Percentiles rank a stretch among this genome's conserved stretches.
These are phyloP conservation scores for Pyrrhia umbra DNA, from an alignment of 2,888 invertebrate genomes.

Conservation along the genomic window DNA sequence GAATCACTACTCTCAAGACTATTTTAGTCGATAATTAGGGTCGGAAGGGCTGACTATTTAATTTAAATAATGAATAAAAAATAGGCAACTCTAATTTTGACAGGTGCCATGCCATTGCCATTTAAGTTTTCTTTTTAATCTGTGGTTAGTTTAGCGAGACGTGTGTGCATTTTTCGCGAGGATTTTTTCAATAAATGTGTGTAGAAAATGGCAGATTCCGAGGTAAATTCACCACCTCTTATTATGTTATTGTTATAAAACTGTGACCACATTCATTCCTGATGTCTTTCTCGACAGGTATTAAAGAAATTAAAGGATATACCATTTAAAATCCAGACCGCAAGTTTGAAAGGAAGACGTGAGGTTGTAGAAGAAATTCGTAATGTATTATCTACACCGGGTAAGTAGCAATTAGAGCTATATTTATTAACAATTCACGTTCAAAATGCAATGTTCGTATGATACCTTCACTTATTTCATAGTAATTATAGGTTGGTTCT, in stretches of 20 bases:
- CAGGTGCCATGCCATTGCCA: constrained; percentile 48
- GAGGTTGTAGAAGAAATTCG: constrained; percentile 92
- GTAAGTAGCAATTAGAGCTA: constrained; percentile 78
- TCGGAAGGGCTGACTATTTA: no score
- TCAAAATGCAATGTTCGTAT: constrained; percentile 7
- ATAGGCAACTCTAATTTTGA: constrained; percentile 47
- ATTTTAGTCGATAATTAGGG: no score
- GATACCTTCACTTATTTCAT: constrained; percentile 10
- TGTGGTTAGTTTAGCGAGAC: constrained; percentile 70
- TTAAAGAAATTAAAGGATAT: constrained; percentile 93
- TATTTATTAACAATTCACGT: constrained; percentile 21
- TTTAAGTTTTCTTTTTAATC: constrained; percentile 63
- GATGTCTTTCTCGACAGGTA: constrained; percentile 85
- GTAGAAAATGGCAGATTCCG: constrained; percentile 92
- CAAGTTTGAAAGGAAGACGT: constrained; percentile 93
- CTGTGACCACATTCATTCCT: constrained; percentile 42
- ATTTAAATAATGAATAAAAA: no score
- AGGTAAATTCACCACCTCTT: constrained; percentile 84
- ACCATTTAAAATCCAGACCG: constrained; percentile 93
- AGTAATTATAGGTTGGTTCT: constrained; percentile 59
- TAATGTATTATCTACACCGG: constrained; percentile 93
- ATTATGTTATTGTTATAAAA: constrained; percentile 22
- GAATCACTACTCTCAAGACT: no score
- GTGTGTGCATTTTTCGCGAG: constrained; percentile 73
- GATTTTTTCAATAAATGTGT: constrained; percentile 77